Base-by-base conservation (phyloP, 2,888 invertebrate species). In the Eugnorisma glareosa region DNA sequence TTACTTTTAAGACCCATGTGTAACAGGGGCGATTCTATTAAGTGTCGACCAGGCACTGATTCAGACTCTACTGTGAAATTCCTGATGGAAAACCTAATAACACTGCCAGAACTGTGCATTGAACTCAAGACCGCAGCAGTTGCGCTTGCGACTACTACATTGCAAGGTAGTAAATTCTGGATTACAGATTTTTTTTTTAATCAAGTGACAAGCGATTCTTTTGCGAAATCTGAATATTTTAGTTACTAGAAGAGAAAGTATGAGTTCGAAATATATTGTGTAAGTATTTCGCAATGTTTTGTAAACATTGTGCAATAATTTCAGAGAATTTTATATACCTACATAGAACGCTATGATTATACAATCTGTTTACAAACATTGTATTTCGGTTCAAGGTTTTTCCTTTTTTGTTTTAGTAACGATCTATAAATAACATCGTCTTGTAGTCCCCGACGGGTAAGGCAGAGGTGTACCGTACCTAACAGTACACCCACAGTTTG, bases 281-380 rank as follows among this genome's bases (percentile, higher is more conserved):
- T 31, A 4, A 45, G 0, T 54, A 85, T 83, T 81, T 31, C 82
- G 37, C 79, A 84, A 84, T 84, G 37, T 82, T 84, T 82, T 73
- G 79, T 82, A 79, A 85, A 86, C 0, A 86, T 84, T 85, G 82
- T 64, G 85, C 51, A 82, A 84, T 72, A 15, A 6, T 43, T 77
- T 73, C 67, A 21, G 28, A 11, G 71, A 63, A 84, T 48, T 21
- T 37, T 40, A 24, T 7, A 64, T 48, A 45, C 35, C 4, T 67
- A 57, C 31, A 5, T 63, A 31, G 5, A 21, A 77, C 15, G 54
- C 72, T n/a, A 5, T 8, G 10, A 21, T 40, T 67, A 67, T 6
- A 72, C 18, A 80, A 67, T 54, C 11, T 64, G 73, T 79, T 67
- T 79, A 57, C 18, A 75, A 79, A 81, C 68, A 81, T 43, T 51